Base-by-base conservation (phyloP, 2,888 invertebrate species). In the Tenthredo scrophulariae region DNA sequence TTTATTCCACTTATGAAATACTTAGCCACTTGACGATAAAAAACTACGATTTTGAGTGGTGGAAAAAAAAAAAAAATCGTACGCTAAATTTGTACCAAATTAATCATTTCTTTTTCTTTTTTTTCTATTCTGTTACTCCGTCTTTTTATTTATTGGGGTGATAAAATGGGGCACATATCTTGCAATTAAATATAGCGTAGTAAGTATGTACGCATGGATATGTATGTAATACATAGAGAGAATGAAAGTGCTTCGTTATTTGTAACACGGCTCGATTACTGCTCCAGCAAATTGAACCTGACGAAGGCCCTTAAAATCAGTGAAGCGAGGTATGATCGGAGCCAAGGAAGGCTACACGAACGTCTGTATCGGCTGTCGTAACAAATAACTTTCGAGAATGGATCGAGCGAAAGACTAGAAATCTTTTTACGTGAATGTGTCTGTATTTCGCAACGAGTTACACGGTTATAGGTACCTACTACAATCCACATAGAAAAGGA, bases 341-440 rank as follows among this genome's bases (percentile, higher is more conserved):
- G 43, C 40, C 43, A 40, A 43, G 72, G 40, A 74, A 74, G 40
- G 40, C 72, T 43, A 29, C 40, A 77, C 50, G 29, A 50, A 77
- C 77, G 77, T 77, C 77, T 54, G 79, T 80, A 80, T 62, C 62
- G 80, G 26, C n/a, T 62, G 62, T 80, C 80, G 80, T 80, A 80
- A 58, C 80, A 80, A 62, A 80, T 80, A 62, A 80, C 58, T 80
- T 80, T 62, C 7, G 22, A 37, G 62, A 79, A 80, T 80, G 58
- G 58, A 62, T 80, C 62, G 80, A 80, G 80, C 37, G 22, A 37
- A 22, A 37, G 80, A 33, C n/a, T 80, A 62, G 80, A 62, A 80
- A 80, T 80, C 62, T n/a, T 67, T 67, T 26, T 67, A 29, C 33
- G 67, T 33, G 67, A 33, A 33, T 67, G 67, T 67, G 67, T 70